Percentiles rank a stretch among this genome's conserved stretches.
These are phyloP conservation scores for Okamejei kenojei DNA, from an alignment of 2,797 vertebrate genomes.

Conservation along the genomic window DNA sequence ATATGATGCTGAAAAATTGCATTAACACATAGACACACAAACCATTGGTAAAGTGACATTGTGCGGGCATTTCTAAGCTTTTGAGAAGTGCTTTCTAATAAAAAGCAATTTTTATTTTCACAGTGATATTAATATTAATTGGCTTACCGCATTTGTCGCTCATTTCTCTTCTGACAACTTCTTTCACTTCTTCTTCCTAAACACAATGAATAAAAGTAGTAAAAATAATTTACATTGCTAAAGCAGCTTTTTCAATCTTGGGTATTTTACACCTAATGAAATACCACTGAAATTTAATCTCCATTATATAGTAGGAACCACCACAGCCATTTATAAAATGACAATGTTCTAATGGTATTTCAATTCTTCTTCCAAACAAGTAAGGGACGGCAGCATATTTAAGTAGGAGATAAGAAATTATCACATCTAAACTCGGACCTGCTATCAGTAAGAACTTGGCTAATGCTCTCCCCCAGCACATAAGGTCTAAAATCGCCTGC, in stretches of 20 bases:
- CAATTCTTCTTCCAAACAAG: not conserved
- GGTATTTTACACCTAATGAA: not conserved
- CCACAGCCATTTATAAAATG: not conserved
- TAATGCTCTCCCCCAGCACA: not conserved
- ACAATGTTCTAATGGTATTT: not conserved
- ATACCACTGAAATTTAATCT: not conserved
- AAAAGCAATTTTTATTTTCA: not conserved
- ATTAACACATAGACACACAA: not conserved
- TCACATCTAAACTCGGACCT: not conserved
- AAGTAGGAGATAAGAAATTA: not conserved
- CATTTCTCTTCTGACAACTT: slow-evolving; percentile 68
- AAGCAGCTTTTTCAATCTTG: not conserved
- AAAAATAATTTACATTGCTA: not conserved
- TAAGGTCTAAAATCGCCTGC: not conserved
- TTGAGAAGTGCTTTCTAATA: slow-evolving; percentile 4
- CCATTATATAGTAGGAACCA: not conserved
- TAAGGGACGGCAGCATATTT: not conserved
- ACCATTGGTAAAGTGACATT: not conserved
- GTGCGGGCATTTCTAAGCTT: not conserved
- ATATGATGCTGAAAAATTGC: slow-evolving; percentile 5
- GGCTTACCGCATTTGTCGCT: slow-evolving; percentile 70
- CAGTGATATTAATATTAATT: not conserved
- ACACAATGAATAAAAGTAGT: slow-evolving; percentile 36
- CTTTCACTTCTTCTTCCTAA: slow-evolving; percentile 75
- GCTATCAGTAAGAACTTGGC: not conserved